Base-by-base conservation (phyloP, 2,888 invertebrate species). In the Hymenopus coronatus region DNA sequence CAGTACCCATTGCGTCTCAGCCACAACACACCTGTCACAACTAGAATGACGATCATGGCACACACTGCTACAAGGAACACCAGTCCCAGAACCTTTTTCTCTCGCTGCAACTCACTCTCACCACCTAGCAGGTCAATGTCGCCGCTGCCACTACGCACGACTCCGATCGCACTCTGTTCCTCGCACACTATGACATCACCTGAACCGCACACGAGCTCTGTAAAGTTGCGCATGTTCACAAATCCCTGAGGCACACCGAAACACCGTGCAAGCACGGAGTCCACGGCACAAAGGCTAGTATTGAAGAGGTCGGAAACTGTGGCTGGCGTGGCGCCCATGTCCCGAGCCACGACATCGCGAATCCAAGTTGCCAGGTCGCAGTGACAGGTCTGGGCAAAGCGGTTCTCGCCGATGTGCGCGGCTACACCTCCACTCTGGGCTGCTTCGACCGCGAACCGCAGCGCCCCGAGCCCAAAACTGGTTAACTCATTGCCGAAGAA, bases 181-280 rank as follows among this genome's bases (percentile, higher is more conserved):
- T 95, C 95, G 91, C 96, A 96, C 90, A 94, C 93, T 54, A 96
- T 94, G 25, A 93, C 93, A 20, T 93, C 93, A 12, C 93, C 93
- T 33, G 93, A 91, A 7, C 93, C 94, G 91, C 96, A 96, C 27
- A 96, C 94, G 84, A 94, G 93, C 83, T 94, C 94, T 0, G 95
- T 94, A 92, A 96, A 96, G 91, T 96, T 96, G 83, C 94, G 92
- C 92, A 96, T 94, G 88, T 94, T 92, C 92, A 96, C 94, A 90
- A 95, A 95, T 84, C 96, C 96, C 91, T 95, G 95, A 0, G 94
- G 94, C 12, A 96, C 93, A 90, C 96, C 95, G 91, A 96, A 96
- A 92, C 97, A 97, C 83, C 94, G 93, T 6, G 96, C 95, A 28
- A 96, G 93, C 83, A 94, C 93, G 89, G 94, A 93, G 89, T 94